Evolutionary conservation across 2,113 vertebrate genomes (phyloP).

Genomic region (Brevimyrus niger): DNA sequence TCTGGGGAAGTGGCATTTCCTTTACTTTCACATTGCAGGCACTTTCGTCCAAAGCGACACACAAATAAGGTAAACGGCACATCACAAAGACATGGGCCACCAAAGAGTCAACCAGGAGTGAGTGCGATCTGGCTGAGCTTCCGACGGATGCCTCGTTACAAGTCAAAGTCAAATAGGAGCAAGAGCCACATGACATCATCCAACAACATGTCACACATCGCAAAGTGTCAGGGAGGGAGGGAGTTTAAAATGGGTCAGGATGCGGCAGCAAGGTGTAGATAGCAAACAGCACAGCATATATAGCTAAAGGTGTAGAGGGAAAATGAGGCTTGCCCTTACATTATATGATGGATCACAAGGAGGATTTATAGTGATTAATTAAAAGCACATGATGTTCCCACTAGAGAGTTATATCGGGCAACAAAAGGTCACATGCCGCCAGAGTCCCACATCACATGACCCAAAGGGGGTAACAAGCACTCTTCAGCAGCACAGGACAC

Average conservation of each 20-base stretch:
- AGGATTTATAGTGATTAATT: not conserved
- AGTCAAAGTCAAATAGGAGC: not conserved
- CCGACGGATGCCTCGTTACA: not conserved
- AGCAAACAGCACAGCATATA: not conserved
- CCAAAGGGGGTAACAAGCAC: not conserved
- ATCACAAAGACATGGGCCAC: not conserved
- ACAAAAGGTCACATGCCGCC: not conserved
- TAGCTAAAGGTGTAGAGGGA: not conserved
- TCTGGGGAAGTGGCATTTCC: not conserved
- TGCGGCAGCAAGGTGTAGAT: not conserved
- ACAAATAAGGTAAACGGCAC: not conserved
- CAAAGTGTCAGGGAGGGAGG: not conserved
- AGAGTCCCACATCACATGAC: not conserved
- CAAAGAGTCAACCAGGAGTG: not conserved
- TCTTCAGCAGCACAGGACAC: not conserved
- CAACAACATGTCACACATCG: not conserved
- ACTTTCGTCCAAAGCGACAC: not conserved
- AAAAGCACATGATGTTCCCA: not conserved
- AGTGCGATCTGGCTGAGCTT: not conserved
- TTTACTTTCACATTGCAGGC: not conserved
- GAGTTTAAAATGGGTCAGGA: not conserved
- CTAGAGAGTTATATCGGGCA: not conserved
- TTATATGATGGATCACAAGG: not conserved
- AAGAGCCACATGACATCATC: not conserved
- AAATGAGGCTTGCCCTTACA: not conserved